Base-by-base conservation (phyloP, 2,888 invertebrate species). In the Melikaiella ostensackeni region DNA sequence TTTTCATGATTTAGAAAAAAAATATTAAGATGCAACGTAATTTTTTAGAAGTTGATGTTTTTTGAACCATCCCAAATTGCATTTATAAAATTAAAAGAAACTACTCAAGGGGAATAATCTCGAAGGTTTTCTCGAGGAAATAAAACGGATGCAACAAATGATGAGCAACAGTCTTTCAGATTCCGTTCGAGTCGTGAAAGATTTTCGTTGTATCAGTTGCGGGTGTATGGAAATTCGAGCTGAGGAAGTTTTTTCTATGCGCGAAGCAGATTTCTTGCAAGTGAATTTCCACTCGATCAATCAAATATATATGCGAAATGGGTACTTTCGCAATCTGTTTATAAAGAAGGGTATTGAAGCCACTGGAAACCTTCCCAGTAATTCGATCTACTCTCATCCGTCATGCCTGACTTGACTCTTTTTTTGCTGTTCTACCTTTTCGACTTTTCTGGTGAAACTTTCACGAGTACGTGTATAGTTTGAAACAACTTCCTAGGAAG, bases 61-160 rank as follows among this genome's bases (percentile, higher is more conserved):
- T n/a, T n/a, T n/a, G n/a, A n/a, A n/a, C n/a, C 35, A 35, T 35
- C 35, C 35, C 35, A 35, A 11, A 35, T 9, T 35, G 2, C 11
- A 35, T 11, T 35, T 35, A 1, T 11, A 13, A 38, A 38, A 38
- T 3, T 38, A 3, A 0, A 13, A 13, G 1, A 4, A 13, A 38
- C 11, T 0, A 38, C 38, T 38, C 27, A 27, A 59, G 59, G 16
- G 21, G 16, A 27, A 16, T 27, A 59, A 59, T 16, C 16, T 24
- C 24, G 13, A 59, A 59, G 27, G 24, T n/a, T 70, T 50, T 11
- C 70, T 21, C 1, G 27, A n/a, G 30, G 70, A 50, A 70, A 50
- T 70, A 50, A 70, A 70, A 70, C 30, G 11, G n/a, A 70, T 70
- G n/a, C 50, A 70, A 55, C 70, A 70, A 50, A 70, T 21, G 50